Evolutionary conservation across 1,140 invertebrate genomes (phyloP).

Genomic region (Berghia stephanieae): DNA sequence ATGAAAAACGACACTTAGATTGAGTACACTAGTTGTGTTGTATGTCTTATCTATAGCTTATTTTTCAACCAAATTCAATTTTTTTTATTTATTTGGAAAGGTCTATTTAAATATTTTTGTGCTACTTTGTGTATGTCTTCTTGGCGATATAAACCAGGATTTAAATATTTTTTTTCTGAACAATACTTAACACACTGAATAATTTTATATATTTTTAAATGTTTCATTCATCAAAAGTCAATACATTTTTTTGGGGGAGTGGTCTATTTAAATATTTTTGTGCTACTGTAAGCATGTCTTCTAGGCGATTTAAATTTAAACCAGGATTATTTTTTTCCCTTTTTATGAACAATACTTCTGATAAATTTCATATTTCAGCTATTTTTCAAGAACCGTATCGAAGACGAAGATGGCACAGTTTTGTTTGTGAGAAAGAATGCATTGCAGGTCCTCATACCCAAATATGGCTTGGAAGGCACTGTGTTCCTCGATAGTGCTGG

Average conservation of each 20-base stretch:
- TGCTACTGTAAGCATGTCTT: neutral
- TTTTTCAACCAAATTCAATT: too few relatives aligned
- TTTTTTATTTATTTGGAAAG: too few relatives aligned
- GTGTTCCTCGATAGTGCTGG: slow-evolving; percentile 76
- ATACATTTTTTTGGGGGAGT: neutral
- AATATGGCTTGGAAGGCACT: slow-evolving; percentile 94
- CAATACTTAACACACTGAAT: too few relatives aligned
- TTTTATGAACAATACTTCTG: neutral
- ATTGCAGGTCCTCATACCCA: slow-evolving; percentile 93
- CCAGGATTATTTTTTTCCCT: too few relatives aligned
- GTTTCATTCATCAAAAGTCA: neutral
- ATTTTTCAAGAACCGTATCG: slow-evolving; percentile 81
- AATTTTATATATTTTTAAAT: neutral
- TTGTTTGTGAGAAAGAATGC: slow-evolving; percentile 95
- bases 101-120: too few relatives aligned
- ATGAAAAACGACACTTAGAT: too few relatives aligned
- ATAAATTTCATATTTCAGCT: slow-evolving; percentile 69
- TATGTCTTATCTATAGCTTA: too few relatives aligned
- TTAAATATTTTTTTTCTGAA: too few relatives aligned
- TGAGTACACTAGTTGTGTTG: too few relatives aligned
- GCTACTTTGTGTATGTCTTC: too few relatives aligned
- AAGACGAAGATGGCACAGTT: slow-evolving; percentile 86
- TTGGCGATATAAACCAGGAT: too few relatives aligned
- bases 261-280: neutral
- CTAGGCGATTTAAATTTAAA: too few relatives aligned